These are phyloP conservation scores for Formica aserva DNA, from an alignment of 2,888 invertebrate species.

Conservation along the genomic window DNA sequence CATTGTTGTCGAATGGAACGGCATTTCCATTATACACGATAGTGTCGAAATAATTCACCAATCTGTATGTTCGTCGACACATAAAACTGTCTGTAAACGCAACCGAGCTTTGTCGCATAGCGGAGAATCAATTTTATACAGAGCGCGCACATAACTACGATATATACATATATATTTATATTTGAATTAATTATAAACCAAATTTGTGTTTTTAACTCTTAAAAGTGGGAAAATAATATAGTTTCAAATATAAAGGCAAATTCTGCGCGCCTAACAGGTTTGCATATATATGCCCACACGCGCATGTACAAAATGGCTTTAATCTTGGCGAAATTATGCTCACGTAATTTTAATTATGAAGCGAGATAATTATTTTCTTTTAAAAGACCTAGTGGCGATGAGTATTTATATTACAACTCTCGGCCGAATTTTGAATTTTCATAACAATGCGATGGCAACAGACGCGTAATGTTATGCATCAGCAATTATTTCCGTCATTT, in stretches of 20 bases:
- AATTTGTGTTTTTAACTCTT: conserved; percentile 12
- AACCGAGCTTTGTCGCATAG: neutral
- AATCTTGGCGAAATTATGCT: conserved; percentile 29
- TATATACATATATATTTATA: neutral
- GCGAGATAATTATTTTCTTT: conserved; percentile 32
- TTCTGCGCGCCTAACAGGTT: neutral
- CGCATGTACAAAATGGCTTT: neutral
- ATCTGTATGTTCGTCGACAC: conserved; percentile 1
- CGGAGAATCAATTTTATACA: conserved; percentile 18
- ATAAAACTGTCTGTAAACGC: conserved; percentile 20
- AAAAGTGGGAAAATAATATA: neutral
- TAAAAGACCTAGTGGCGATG: neutral
- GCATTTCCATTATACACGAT: conserved; percentile 29
- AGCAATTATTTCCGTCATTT: conserved; percentile 61
- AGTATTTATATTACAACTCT: neutral
- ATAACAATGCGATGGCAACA: neutral
- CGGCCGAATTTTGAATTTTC: conserved; percentile 29
- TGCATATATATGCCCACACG: neutral
- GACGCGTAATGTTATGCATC: conserved; percentile 44
- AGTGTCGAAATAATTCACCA: conserved; percentile 37
- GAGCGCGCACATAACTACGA: neutral
- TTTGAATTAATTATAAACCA: conserved; percentile 25
- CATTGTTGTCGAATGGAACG: conserved; percentile 36
- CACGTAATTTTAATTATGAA: conserved; percentile 23
- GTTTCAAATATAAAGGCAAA: conserved; percentile 7